Percentiles rank a stretch among this genome's conserved stretches.
Evolutionary conservation across 2,113 vertebrate species (phyloP).

Genomic region (Ranitomeya imitator): DNA sequence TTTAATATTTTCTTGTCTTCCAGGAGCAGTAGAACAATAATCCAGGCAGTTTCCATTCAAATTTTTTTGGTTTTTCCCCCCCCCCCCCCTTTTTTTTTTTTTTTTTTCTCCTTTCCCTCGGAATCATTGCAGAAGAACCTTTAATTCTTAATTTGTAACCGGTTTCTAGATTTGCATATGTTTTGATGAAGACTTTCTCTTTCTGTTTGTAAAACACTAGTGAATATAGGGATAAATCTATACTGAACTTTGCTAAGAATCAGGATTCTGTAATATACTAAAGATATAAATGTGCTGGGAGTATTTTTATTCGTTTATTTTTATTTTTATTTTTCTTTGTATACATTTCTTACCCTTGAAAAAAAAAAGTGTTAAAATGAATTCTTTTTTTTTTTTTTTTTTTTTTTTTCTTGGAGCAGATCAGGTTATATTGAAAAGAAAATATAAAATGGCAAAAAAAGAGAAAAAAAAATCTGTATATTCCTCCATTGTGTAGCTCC

Average conservation of each 20-base stretch:
- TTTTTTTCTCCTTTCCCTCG: conserved; percentile 63
- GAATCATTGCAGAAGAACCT: conserved; percentile 80
- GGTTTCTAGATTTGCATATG: conserved; percentile 92
- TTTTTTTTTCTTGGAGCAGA: background rate
- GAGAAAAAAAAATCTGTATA: conserved; percentile 73
- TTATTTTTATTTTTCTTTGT: conserved; percentile 62
- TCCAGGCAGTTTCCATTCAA: conserved; percentile 39
- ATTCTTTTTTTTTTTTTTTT: conserved; percentile 47
- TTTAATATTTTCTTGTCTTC: background rate
- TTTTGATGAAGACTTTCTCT: conserved; percentile 88
- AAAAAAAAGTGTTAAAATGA: conserved; percentile 56
- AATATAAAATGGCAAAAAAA: conserved; percentile 62
- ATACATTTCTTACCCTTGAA: conserved; percentile 61
- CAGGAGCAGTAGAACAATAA: conserved; percentile 91
- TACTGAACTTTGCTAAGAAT: conserved; percentile 92
- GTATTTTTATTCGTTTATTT: conserved; percentile 38
- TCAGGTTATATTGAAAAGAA: conserved; percentile 39
- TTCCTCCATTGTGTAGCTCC: conserved; percentile 55
- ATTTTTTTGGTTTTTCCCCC: background rate
- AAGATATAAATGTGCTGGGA: conserved; percentile 49
- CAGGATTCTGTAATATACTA: conserved; percentile 65
- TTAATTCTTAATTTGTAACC: conserved; percentile 78
- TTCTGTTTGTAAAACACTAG: conserved; percentile 97
- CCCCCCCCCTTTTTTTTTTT: too few species aligned
- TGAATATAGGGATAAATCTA: conserved; percentile 85